Conservation (phyloP, 2,113 vertebrate species). For the Anseranas semipalmata region DNA sequence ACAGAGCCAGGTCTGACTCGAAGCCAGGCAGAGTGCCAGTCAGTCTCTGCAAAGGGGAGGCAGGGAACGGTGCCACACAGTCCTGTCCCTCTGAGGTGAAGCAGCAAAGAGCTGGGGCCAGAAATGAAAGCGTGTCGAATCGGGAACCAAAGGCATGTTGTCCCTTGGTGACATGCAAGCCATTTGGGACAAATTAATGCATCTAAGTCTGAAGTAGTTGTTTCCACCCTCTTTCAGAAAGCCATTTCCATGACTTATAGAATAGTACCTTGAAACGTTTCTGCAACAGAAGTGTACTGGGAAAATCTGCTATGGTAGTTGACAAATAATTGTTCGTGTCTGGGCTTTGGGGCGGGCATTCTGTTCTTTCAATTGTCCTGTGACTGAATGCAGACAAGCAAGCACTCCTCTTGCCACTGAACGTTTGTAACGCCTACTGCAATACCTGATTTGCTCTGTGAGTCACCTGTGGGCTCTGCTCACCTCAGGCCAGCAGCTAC, state of each 20-base stretch:
- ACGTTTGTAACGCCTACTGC: slow-evolving; percentile 7
- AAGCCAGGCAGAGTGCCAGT: background rate
- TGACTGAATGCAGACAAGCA: slow-evolving; percentile 21
- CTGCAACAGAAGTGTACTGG: background rate
- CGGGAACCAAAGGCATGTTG: slow-evolving; percentile 6
- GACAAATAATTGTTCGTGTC: background rate
- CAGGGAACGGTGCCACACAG: background rate
- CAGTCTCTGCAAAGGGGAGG: background rate
- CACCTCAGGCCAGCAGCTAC: background rate
- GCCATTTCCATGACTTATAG: background rate
- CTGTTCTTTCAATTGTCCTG: background rate
- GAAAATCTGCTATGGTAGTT: background rate
- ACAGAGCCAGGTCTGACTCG: background rate
- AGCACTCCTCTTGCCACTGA: slow-evolving; percentile 29
- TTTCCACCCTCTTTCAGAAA: slow-evolving; percentile 31
- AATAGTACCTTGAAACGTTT: slow-evolving; percentile 7
- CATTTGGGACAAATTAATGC: background rate
- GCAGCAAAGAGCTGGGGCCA: background rate
- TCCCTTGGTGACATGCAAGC: slow-evolving; percentile 18
- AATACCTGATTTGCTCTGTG: slow-evolving; percentile 23
- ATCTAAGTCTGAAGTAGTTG: slow-evolving; percentile 38
- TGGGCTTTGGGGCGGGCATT: background rate
- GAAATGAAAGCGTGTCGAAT: background rate
- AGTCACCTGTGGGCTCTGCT: slow-evolving; percentile 20
- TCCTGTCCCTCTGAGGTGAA: background rate